Evolutionary conservation across 2,797 vertebrate species (phyloP).

Genomic region (Nannoperca australis): DNA sequence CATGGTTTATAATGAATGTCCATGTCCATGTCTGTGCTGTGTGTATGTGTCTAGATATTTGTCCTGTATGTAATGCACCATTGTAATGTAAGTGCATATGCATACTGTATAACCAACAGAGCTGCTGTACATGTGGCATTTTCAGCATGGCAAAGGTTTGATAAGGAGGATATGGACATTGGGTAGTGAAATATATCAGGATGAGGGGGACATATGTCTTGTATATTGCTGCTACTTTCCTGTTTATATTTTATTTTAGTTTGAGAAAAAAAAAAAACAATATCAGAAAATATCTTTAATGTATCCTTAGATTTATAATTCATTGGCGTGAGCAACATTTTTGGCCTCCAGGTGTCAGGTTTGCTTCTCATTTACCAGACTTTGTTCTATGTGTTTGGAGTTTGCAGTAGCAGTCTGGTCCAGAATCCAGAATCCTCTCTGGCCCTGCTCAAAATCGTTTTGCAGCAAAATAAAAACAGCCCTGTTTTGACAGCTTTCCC

Average conservation of each 20-base stretch:
- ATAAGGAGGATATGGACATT: too few relatives aligned
- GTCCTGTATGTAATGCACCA: neutral
- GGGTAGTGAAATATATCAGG: neutral
- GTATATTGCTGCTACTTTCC: neutral
- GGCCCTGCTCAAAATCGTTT: slow-evolving; percentile 24
- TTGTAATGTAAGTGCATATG: neutral
- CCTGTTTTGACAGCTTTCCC: slow-evolving; percentile 50
- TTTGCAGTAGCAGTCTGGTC: slow-evolving; percentile 13
- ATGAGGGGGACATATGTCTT: neutral
- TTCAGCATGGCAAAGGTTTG: too few relatives aligned
- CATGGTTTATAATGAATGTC: neutral
- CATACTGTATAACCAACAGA: neutral
- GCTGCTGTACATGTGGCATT: neutral
- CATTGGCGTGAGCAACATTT: neutral
- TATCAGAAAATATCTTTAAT: neutral
- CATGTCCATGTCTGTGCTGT: neutral
- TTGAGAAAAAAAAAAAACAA: neutral
- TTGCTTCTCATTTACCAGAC: slow-evolving; percentile 39
- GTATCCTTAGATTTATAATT: neutral
- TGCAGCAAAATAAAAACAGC: slow-evolving; percentile 38
- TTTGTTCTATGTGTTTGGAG: slow-evolving; percentile 20
- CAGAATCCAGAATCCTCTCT: slow-evolving; percentile 37
- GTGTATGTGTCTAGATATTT: neutral
- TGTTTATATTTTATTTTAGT: neutral
- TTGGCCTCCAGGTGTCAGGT: slow-evolving; percentile 55